Evolutionary conservation across 1,140 invertebrate genomes (phyloP), one percentile per base, ranked within the genome.

Genomic region (Aphaenogaster ashmeadi): DNA sequence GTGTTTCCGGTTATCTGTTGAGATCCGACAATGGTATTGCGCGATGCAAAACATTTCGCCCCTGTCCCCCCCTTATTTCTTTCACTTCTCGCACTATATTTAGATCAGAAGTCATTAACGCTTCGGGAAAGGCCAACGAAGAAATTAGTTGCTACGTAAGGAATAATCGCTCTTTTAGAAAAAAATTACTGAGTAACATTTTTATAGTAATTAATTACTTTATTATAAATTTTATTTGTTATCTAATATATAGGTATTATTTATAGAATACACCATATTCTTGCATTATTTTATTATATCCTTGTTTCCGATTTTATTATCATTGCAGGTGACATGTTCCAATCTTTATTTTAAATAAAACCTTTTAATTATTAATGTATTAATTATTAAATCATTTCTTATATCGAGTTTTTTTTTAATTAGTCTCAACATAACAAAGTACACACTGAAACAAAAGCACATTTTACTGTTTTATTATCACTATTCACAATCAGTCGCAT

Each of bases 1-100:
- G 60, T 85, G 87, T 86, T 88, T 88, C 87, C 87, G 87, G 87
- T 54, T 86, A 88, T 88, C 87, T 85, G 71, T 86, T 86, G 67
- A 84, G 80, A 87, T 74, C 86, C 60, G 52, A 85, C 86, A 81
- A 87, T 87, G 54, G 78, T 47, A 58, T 58, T 84, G 67, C 86
- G 44, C 78, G 86, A 62, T 71, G 78, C 77, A 69, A 86, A 86
- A 81, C 64, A 83, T 69, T 67, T 38, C 18, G 41, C 69, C n/a
- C 50, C 52, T 5, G 33, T 62, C 47, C 27, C 77, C 9, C 44
- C 36, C 36, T 69, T 80, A 15, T 60, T 62, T 60, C 41, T 66
- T 79, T 78, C 18, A 7, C 41, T 60, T 33, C 0, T 60, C 27
- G 36, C 3, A 27, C 33, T 44, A 50, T 18, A 18, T 60, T 44